A percentile compares a stretch with the other conserved stretches of the same genome.
phyloP scores from a whole-genome alignment of 2,888 invertebrate species.

The Melanophora roralis region DNA sequence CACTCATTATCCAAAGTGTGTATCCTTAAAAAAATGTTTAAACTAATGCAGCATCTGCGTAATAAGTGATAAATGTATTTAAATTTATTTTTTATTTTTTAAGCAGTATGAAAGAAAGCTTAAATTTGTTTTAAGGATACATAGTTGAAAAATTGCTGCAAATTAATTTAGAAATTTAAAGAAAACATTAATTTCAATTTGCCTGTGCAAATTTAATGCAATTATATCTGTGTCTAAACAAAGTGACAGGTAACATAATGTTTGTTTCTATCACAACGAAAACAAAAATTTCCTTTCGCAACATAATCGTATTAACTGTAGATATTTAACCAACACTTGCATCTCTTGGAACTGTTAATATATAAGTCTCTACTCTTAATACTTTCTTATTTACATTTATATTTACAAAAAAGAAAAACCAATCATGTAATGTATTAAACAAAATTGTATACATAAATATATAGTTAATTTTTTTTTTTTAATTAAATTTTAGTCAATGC shows the following conservation, averaged over 20 bases:
- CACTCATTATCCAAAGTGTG: conserved; percentile 14
- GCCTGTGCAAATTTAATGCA: conserved; percentile 3
- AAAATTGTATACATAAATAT: conserved; percentile 50
- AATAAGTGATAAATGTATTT: neutral
- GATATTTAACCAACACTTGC: conserved; percentile 39
- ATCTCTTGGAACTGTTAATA: conserved; percentile 55
- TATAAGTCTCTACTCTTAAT: conserved; percentile 45
- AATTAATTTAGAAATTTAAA: no score
- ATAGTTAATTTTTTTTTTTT: conserved; percentile 41
- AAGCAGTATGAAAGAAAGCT: no score
- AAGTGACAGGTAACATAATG: neutral
- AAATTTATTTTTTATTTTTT: neutral
- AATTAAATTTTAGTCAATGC: conserved; percentile 51
- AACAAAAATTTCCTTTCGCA: conserved; percentile 26
- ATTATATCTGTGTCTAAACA: neutral
- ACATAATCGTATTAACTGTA: conserved; percentile 47
- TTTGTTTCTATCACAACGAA: conserved; percentile 6
- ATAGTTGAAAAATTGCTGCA: no score
- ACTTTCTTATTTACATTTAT: neutral
- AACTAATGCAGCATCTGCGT: no score
- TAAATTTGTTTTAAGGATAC: neutral
- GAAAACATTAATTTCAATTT: conserved; percentile 1
- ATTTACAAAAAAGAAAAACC: conserved; percentile 7
- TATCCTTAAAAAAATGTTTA: neutral
- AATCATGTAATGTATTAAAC: conserved; percentile 41